These are phyloP conservation scores for Camponotus fellah DNA, from an alignment of 2,888 invertebrate species.

Conservation along the genomic window DNA sequence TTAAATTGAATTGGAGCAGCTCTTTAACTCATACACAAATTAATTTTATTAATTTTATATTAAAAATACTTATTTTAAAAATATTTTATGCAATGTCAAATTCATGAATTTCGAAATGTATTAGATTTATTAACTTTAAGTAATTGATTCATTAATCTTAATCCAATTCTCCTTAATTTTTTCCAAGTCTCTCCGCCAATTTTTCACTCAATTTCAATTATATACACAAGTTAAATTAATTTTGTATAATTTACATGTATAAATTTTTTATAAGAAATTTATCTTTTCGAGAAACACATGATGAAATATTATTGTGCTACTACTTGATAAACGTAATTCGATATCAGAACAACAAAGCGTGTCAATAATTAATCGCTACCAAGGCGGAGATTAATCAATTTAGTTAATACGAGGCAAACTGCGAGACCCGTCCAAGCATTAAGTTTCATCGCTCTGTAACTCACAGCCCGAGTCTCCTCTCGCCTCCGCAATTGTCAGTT, in stretches of 20 bases:
- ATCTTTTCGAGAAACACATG: neutral
- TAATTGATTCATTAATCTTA: too few species aligned
- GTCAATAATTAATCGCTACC: conserved; percentile 83
- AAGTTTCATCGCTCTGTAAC: conserved; percentile 50
- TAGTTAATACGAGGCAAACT: conserved; percentile 73
- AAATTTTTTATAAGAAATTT: neutral
- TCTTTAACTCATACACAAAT: too few species aligned
- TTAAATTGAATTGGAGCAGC: too few species aligned
- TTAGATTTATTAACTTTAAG: too few species aligned
- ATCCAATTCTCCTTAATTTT: too few species aligned
- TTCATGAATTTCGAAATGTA: too few species aligned
- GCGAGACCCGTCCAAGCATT: conserved; percentile 56
- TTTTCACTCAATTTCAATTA: neutral
- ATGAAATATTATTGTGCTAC: neutral
- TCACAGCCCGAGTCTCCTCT: conserved; percentile 52
- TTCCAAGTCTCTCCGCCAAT: neutral
- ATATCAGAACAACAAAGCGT: conserved; percentile 81
- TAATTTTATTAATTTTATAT: too few species aligned
- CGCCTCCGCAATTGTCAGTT: conserved; percentile 72
- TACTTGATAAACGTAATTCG: conserved; percentile 71
- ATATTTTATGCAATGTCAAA: too few species aligned
- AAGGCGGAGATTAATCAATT: conserved; percentile 82
- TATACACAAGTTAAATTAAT: conserved; percentile 18
- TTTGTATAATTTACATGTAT: neutral
- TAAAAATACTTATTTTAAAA: too few species aligned